These are phyloP conservation scores for Clupea harengus DNA, from an alignment of 2,113 vertebrate species.

Conservation along the genomic window DNA sequence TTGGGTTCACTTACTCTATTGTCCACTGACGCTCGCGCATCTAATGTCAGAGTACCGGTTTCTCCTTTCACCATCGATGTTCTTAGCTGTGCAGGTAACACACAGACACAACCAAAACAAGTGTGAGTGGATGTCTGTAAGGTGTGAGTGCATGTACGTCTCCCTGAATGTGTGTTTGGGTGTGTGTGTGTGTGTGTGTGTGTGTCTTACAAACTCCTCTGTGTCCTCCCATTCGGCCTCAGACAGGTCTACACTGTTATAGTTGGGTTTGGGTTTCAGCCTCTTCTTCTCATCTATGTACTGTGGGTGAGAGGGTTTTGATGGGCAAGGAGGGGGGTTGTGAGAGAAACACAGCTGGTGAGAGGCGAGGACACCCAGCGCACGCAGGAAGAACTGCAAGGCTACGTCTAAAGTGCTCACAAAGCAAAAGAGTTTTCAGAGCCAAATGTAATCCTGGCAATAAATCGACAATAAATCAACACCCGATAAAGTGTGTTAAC, in stretches of 20 bases:
- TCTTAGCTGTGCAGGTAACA: constrained; percentile 74
- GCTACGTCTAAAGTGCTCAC: background rate
- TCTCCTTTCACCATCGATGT: constrained; percentile 91
- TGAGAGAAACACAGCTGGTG: background rate
- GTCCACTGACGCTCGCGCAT: constrained; percentile 83
- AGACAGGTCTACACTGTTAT: constrained; percentile 94
- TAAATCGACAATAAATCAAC: background rate
- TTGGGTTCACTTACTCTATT: constrained; percentile 79
- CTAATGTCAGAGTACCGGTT: constrained; percentile 81
- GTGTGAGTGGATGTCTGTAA: background rate
- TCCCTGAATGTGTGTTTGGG: background rate
- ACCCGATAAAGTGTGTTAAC: background rate
- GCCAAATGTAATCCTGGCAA: background rate
- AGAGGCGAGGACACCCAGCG: background rate
- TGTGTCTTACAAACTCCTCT: constrained; percentile 76
- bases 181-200: constrained; percentile 16
- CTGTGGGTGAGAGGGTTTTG: constrained; percentile 58
- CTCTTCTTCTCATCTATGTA: constrained; percentile 88
- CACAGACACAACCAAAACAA: background rate
- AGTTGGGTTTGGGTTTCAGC: constrained; percentile 91
- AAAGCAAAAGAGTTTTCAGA: background rate
- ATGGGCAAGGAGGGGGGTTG: background rate
- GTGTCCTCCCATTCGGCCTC: constrained; percentile 95
- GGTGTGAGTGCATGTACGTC: background rate
- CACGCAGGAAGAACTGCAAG: background rate